Evolutionary conservation across 2,888 invertebrate genomes (phyloP), one percentile per base, ranked within the genome.

Genomic region (Megastigmus dorsalis): DNA sequence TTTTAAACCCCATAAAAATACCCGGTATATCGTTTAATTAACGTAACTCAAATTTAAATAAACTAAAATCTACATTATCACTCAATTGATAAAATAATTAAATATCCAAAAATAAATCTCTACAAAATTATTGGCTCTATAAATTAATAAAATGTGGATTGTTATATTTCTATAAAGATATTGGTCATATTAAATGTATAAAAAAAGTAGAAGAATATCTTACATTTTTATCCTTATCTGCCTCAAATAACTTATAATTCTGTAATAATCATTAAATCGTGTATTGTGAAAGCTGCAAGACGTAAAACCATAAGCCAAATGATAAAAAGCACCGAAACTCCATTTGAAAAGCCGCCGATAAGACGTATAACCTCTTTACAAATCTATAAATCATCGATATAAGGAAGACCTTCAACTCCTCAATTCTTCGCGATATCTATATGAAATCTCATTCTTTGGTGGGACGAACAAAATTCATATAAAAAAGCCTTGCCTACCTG

Each of bases 321-420:
- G 20, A n/a, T 43, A 66, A 30, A 52, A 65, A 45, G 20, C 28
- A 63, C 48, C 36, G 55, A 66, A 55, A 43, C 55, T 66, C 54
- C 18, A 10, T 41, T 20, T 28, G 41, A 54, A 63, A 38, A 23
- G 26, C 50, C 23, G 36, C 4, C 26, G 50, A 63, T 66, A 66
- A 66, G 66, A 26, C 26, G 54, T 30, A 54, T 66, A 43, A 55
- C 43, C 55, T 55, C 30, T 66, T 66, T 43, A 66, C 55, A 55
- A 66, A 66, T 55, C 66, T 55, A 55, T 66, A 66, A 66, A 66
- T 66, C 43, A 55, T 66, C 66, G 43, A 66, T 45, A 66, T 55
- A 54, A 66, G 20, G 20, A 41, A 20, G 15, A 28, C 28, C 26
- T 28, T 52, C 30, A n/a, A 23, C 28, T 41, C 18, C 23, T 38